Conservation (phyloP, 2,797 vertebrate genomes). For the Todus mexicanus region DNA sequence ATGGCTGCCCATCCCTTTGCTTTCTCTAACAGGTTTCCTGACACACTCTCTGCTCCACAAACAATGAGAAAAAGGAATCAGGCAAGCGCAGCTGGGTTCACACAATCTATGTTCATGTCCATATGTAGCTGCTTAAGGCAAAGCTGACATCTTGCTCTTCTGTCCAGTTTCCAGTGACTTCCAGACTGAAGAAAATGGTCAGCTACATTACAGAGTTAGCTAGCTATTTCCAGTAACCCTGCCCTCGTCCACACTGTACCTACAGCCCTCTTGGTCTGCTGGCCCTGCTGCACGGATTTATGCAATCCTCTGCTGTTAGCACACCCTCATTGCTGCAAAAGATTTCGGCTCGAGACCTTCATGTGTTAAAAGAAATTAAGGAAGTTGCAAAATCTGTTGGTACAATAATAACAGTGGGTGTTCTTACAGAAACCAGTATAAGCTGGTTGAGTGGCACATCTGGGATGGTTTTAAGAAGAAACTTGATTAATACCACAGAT, state of each 20-base stretch:
- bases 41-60: not conserved
- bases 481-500: slow-evolving; percentile 68
- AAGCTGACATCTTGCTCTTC: not conserved
- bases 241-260: not conserved
- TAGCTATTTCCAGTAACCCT: not conserved
- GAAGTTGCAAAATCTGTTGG: slow-evolving; percentile 67
- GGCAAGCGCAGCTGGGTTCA: not conserved
- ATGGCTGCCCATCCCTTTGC: not conserved
- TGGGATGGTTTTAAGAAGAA: slow-evolving; percentile 70
- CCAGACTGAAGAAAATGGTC: not conserved
- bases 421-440: slow-evolving; percentile 68
- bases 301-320: slow-evolving; percentile 48
- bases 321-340: slow-evolving; percentile 23
- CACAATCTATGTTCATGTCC: not conserved
- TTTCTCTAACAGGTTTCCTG: not conserved
- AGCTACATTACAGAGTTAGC: not conserved
- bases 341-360: slow-evolving; percentile 44
- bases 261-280: not conserved
- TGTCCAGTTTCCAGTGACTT: not conserved
- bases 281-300: not conserved
- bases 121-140: not conserved
- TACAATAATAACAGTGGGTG: slow-evolving; percentile 70
- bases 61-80: not conserved
- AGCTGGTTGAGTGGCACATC: slow-evolving; percentile 69
- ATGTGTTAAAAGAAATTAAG: slow-evolving; percentile 65